A percentile compares a stretch with the other conserved stretches of the same genome.
These are phyloP conservation scores for Panagrolaimus sp. DNA, from an alignment of 1,140 invertebrate species.

Conservation along the genomic window DNA sequence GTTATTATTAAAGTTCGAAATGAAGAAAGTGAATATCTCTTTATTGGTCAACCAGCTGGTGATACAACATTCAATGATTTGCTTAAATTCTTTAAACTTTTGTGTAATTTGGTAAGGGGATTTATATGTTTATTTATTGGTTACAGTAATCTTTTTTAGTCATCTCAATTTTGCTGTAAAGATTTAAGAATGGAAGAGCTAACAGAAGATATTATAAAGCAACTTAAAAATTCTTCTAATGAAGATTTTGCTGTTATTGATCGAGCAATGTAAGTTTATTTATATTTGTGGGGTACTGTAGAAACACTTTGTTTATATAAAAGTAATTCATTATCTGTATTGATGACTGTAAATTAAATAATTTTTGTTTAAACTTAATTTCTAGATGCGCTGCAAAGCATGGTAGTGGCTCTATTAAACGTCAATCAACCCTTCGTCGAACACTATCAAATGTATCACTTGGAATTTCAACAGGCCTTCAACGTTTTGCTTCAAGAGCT, in stretches of 20 bases:
- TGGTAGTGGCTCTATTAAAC: neutral
- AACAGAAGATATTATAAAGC: neutral
- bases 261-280: neutral
- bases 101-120: neutral
- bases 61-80: neutral
- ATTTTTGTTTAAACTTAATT: too few relatives aligned
- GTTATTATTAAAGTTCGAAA: constrained; percentile 31
- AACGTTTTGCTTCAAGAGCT: neutral
- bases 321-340: too few relatives aligned
- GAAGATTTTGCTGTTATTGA: neutral
- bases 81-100: neutral
- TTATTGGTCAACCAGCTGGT: constrained; percentile 19
- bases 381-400: neutral
- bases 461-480: neutral
- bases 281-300: too few relatives aligned
- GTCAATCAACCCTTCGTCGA: neutral
- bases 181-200: neutral
- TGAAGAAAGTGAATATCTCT: constrained; percentile 35
- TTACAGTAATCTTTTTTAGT: too few relatives aligned
- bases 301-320: too few relatives aligned
- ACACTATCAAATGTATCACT: neutral
- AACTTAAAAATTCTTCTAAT: neutral
- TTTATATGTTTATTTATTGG: too few relatives aligned
- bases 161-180: neutral
- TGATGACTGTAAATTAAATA: too few relatives aligned